A percentile compares a stretch with the other conserved stretches of the same genome.
Conservation (phyloP, 2,797 vertebrate species). For the Schizothorax lantsangensis region DNA sequence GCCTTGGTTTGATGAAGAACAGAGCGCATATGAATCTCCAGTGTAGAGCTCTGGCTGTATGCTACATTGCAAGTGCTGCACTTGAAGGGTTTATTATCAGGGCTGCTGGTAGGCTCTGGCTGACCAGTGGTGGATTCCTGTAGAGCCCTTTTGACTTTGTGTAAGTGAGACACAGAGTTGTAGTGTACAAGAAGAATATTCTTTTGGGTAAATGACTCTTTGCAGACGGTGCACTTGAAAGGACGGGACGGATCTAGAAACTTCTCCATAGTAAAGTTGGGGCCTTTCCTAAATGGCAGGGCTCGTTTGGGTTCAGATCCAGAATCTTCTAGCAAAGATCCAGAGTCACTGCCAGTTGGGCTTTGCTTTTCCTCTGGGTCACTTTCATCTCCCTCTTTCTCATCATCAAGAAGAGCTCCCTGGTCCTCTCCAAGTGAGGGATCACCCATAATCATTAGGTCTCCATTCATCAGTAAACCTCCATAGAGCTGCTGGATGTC, state of each 20-base stretch:
- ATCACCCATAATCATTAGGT: slow-evolving; percentile 93
- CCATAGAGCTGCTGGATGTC: slow-evolving; percentile 98
- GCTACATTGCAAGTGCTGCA: slow-evolving; percentile 98
- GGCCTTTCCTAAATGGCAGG: slow-evolving; percentile 97
- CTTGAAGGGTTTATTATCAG: slow-evolving; percentile 99
- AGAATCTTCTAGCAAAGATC: slow-evolving; percentile 94
- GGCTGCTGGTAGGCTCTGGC: slow-evolving; percentile 95
- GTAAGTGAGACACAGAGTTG: slow-evolving; percentile 98
- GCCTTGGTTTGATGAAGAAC: slow-evolving; percentile 99
- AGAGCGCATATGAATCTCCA: slow-evolving; percentile 99
- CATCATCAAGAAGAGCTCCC: slow-evolving; percentile 91
- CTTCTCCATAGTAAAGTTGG: slow-evolving; percentile 99
- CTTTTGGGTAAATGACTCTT: slow-evolving; percentile 99
- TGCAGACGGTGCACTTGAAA: slow-evolving; percentile 99
- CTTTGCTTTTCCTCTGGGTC: slow-evolving; percentile 98
- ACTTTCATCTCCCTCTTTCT: slow-evolving; percentile 96
- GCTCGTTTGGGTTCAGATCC: slow-evolving; percentile 97
- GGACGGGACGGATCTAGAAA: slow-evolving; percentile 98
- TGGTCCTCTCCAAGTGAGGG: slow-evolving; percentile 92
- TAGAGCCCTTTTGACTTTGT: slow-evolving; percentile 97
- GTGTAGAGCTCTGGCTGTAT: slow-evolving; percentile 98
- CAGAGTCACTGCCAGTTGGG: slow-evolving; percentile 94
- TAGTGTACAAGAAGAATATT: slow-evolving; percentile 99
- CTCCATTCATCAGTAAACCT: slow-evolving; percentile 94
- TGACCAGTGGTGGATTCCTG: slow-evolving; percentile 96